Evolutionary conservation across 2,888 invertebrate species (phyloP), one percentile per base, ranked within the genome.

Genomic region (Diachrysia chrysitis): DNA sequence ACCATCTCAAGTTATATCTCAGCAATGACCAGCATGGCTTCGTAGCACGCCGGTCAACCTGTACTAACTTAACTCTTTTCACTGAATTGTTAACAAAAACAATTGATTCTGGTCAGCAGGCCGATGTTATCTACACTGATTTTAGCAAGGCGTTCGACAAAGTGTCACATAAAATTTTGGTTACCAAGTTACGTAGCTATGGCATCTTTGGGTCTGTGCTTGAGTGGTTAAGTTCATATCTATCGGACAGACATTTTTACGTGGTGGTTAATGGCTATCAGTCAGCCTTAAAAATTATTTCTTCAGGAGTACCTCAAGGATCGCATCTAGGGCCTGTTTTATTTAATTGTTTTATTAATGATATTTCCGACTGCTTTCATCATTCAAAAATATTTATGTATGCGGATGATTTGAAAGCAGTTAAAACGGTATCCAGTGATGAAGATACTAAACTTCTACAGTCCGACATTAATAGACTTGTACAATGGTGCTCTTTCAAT

Each of bases 11-110:
- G 21, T 7, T 53, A 2, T 53, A 37, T 21, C 6, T 61, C n/a
- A 42, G 37, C 42, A 54, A 61, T 1, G 37, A 23, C 1, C 61
- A 61, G 37, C 54, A 61, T 42, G 61, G 61, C n/a, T 61, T 54
- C 5, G 54, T 61, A 2, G 35, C 21, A 1, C 54, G 53, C 16
- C 4, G 48, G 25, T 58, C 58, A 9, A 58, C 58, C 16, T 17
- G 9, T n/a, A 58, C 58, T 0, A 58, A 58, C n/a, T 12, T 42
- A 14, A 17, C n/a, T 19, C 7, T 23, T n/a, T 66, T 59, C n/a
- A 54, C 57, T 0, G 62, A 62, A 4, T 19, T 23, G 37, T 19
- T 63, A 7, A 32, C 51, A 7, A 12, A 16, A 23, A 32, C 48
- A 29, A 57, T 58, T 0, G 63, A 57, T 23, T 29, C 48, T 37